Percentiles rank a stretch among this genome's conserved stretches.
These are phyloP conservation scores for Mastacembelus armatus DNA, from an alignment of 2,797 vertebrate species.

Conservation along the genomic window DNA sequence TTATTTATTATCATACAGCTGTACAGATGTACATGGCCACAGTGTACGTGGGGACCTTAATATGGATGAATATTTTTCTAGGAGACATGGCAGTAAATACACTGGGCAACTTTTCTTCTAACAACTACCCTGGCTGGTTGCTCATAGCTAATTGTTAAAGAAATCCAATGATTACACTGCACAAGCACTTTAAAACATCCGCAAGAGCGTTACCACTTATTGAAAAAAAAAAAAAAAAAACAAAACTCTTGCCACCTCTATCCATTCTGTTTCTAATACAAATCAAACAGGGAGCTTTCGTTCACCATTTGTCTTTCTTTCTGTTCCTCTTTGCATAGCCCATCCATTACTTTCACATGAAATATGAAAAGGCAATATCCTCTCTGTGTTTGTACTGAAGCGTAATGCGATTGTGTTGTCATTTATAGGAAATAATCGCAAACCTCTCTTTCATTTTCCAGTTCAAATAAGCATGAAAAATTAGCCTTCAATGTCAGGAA, in stretches of 20 bases:
- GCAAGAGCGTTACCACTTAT: slow-evolving; percentile 79
- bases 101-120: slow-evolving; percentile 66
- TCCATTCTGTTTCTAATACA: slow-evolving; percentile 85
- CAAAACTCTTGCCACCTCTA: slow-evolving; percentile 69
- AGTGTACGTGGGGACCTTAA: slow-evolving; percentile 9
- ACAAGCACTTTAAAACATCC: slow-evolving; percentile 81
- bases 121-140: slow-evolving; percentile 72
- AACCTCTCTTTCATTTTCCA: slow-evolving; percentile 97
- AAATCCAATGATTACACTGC: slow-evolving; percentile 83
- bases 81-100: slow-evolving; percentile 47
- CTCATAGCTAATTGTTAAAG: slow-evolving; percentile 84
- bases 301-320: slow-evolving; percentile 86
- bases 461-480: slow-evolving; percentile 99
- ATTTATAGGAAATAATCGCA: slow-evolving; percentile 98
- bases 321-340: slow-evolving; percentile 87
- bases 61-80: slow-evolving; percentile 51
- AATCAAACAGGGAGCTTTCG: slow-evolving; percentile 83
- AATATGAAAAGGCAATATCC: slow-evolving; percentile 95
- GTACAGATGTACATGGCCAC: slow-evolving; percentile 27
- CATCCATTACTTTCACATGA: slow-evolving; percentile 92
- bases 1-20: slow-evolving; percentile 55
- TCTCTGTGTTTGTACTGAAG: slow-evolving; percentile 93
- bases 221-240: slow-evolving; percentile 70
- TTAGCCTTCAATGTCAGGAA: slow-evolving; percentile 96
- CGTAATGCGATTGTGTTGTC: slow-evolving; percentile 98